Evolutionary conservation across 1,140 invertebrate species (phyloP).

Genomic region (Pseudobourletiella spinata): DNA sequence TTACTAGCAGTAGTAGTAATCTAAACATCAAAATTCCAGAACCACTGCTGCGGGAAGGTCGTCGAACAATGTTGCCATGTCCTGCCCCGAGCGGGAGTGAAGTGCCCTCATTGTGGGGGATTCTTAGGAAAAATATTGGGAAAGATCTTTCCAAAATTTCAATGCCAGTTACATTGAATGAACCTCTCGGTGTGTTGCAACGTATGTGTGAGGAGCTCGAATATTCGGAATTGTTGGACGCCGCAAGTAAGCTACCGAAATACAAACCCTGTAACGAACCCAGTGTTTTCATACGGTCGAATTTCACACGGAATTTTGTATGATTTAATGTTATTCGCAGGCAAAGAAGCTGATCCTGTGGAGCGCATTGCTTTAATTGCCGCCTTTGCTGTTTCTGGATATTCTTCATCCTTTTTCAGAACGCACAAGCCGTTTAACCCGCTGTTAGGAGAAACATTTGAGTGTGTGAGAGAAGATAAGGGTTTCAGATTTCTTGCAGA

Average conservation of each 20-base stretch:
- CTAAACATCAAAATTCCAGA: conserved; percentile 34
- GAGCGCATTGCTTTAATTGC: conserved; percentile 33
- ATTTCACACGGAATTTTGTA: background rate
- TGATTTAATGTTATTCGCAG: conserved; percentile 2
- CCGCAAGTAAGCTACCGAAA: conserved; percentile 27
- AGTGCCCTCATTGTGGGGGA: conserved; percentile 67
- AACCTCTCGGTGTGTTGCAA: conserved; percentile 74
- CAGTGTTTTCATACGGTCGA: no score
- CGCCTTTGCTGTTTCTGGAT: conserved; percentile 75
- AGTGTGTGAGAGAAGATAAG: conserved; percentile 64
- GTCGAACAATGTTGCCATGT: conserved; percentile 59
- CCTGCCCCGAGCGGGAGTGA: conserved; percentile 62
- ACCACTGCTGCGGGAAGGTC: conserved; percentile 45
- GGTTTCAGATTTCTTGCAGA: conserved; percentile 65
- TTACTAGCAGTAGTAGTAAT: conserved; percentile 25
- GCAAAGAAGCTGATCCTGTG: conserved; percentile 26
- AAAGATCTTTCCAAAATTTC: conserved; percentile 75
- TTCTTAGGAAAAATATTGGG: conserved; percentile 74
- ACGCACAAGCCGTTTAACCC: conserved; percentile 82
- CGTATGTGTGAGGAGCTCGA: conserved; percentile 75
- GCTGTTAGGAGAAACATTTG: conserved; percentile 74
- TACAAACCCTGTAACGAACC: no score
- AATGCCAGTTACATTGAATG: conserved; percentile 73
- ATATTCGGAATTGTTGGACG: conserved; percentile 66
- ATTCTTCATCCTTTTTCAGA: conserved; percentile 60